Base-by-base conservation (phyloP, 2,113 vertebrate genomes). In the Seriola quinqueradiata region DNA sequence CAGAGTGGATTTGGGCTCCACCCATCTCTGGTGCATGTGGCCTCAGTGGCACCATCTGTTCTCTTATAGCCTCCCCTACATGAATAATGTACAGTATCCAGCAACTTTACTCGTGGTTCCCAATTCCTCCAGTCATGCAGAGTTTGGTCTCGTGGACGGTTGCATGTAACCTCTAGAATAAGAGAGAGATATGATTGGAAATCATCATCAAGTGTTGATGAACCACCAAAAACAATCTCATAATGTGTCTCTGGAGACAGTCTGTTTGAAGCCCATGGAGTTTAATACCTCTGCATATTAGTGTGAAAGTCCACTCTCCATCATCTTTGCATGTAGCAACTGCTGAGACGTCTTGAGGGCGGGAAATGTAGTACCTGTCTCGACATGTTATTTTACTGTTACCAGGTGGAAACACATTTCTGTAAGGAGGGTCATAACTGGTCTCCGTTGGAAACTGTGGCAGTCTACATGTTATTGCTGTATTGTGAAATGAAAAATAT, bases 1-100 rank as follows among this genome's bases (percentile, higher is more conserved):
- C 94, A 95, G 0, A 86, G 77, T 71, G 83, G 78, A 12, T 89
- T n/a, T 48, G 92, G 93, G 0, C 0, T 55, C 94, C 94, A 95
- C 0, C 90, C 92, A 1, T 59, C 21, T 77, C 79, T 83, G 77
- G 73, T 90, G 76, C 94, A 95, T 19, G 0, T 87, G 13, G 89
- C 87, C 1, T 0, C 0, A 10, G 0, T 0, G 0, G 6, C 34
- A 36, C 0, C 34, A 55, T 0, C 5, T 55, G 54, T 14, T 0
- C 0, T 36, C 40, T 1, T 25, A 66, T 68, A 93, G 17, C 23
- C 48, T 0, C 0, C 0, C 0, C 0, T 0, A 83, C 94, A 95
- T 0, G 0, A 0, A 54, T 91, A 94, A 0, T 0, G 0, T 6
- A 2, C 28, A 21, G 0, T 44, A 0, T 32, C 4, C 8, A 0